phyloP scores from a whole-genome alignment of 2,888 invertebrate genomes.

The Limnephilus lunatus region DNA sequence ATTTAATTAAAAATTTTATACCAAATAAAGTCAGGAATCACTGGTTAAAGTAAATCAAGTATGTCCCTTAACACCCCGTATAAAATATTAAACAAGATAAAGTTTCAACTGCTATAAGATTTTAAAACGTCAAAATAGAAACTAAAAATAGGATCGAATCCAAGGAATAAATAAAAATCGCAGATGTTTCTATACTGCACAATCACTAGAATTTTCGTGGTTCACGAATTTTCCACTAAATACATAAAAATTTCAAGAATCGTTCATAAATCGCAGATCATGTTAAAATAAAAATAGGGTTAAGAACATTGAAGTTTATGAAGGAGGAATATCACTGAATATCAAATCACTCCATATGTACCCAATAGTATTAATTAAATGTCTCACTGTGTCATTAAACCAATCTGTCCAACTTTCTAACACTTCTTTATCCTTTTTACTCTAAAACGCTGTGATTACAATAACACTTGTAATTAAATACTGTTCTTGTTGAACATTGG shows the following conservation, averaged over 20 bases:
- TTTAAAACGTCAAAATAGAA: not conserved
- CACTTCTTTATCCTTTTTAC: not conserved
- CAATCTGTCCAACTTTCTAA: not conserved
- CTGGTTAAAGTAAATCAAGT: too few relatives aligned
- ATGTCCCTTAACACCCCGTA: too few relatives aligned
- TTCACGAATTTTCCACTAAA: not conserved
- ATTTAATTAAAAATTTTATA: too few relatives aligned
- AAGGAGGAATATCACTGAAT: not conserved
- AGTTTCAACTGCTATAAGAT: not conserved
- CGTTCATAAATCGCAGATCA: not conserved
- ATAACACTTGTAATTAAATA: not conserved
- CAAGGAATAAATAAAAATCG: not conserved
- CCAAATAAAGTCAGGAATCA: too few relatives aligned
- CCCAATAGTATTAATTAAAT: not conserved
- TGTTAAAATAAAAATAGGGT: not conserved
- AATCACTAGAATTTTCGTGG: not conserved
- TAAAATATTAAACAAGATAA: not conserved
- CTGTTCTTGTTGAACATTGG: not conserved
- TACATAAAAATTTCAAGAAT: not conserved
- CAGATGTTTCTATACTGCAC: not conserved
- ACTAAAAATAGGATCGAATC: not conserved
- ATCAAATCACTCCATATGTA: not conserved
- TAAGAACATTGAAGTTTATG: not conserved
- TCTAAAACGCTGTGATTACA: not conserved
- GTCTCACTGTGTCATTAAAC: not conserved